Percentiles rank a stretch among this genome's conserved stretches.
Conservation (phyloP, 2,113 vertebrate species). For the Phyllostomus hastatus region DNA sequence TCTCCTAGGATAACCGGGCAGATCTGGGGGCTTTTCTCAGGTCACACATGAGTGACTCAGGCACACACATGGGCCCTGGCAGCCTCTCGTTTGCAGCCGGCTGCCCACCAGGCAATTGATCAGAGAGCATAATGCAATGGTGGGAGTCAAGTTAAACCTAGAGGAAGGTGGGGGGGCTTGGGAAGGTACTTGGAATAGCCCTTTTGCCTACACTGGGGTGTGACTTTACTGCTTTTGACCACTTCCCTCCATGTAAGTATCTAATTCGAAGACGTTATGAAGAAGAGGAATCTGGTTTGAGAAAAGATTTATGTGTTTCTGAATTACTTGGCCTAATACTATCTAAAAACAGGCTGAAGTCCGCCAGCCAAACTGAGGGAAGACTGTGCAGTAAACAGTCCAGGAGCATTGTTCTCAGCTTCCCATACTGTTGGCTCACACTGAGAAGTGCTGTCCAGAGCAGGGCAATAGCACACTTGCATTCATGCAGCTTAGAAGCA, state of each 20-base stretch:
- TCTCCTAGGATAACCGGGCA: not conserved
- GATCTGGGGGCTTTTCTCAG: not conserved
- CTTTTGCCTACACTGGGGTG: not conserved
- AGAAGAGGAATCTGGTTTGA: not conserved
- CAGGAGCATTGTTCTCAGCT: accelerated
- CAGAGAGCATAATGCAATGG: not conserved
- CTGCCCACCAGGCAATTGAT: not conserved
- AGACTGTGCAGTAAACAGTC: not conserved
- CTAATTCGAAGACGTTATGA: not conserved
- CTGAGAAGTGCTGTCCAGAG: not conserved
- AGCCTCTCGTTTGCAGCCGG: not conserved
- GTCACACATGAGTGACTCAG: not conserved
- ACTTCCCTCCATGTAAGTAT: not conserved
- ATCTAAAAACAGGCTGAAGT: not conserved
- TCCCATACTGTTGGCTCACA: not conserved
- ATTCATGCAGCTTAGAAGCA: not conserved
- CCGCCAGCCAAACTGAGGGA: not conserved
- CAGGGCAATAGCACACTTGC: not conserved
- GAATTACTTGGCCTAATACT: not conserved
- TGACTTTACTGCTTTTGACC: not conserved
- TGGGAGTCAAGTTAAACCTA: not conserved
- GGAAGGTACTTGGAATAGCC: not conserved
- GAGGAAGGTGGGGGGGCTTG: not conserved
- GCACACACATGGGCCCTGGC: accelerated
- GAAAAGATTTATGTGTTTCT: not conserved